phyloP scores from a whole-genome alignment of 2,113 vertebrate genomes.

The Elephas maximus region DNA sequence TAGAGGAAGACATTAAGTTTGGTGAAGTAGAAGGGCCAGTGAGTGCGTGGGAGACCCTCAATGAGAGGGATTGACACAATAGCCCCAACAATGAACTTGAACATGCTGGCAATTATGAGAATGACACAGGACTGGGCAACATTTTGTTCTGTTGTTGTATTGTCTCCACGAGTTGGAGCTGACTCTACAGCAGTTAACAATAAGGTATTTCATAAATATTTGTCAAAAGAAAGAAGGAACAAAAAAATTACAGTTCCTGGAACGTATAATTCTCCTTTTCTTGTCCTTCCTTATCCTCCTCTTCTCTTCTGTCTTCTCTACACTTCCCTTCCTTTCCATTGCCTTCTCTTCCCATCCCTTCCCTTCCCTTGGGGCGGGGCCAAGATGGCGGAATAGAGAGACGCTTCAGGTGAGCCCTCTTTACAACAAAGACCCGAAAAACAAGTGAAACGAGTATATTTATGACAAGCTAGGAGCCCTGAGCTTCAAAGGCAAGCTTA shows the following conservation, averaged over 20 bases:
- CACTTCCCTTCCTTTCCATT: not conserved
- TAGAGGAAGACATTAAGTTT: not conserved
- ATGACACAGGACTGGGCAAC: not conserved
- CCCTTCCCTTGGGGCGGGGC: no score
- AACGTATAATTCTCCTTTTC: not conserved
- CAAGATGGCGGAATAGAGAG: no score
- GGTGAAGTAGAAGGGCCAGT: not conserved
- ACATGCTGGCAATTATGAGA: not conserved
- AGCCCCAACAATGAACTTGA: not conserved
- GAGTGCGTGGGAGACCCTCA: not conserved
- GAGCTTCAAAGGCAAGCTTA: no score
- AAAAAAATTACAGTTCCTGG: not conserved
- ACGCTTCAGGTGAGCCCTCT: no score
- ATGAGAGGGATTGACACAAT: not conserved
- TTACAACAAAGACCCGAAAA: no score
- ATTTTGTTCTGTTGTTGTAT: not conserved
- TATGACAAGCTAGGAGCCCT: no score
- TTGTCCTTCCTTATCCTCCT: not conserved
- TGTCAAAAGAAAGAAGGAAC: not conserved
- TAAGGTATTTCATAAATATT: not conserved
- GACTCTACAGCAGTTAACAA: not conserved
- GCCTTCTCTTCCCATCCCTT: not conserved
- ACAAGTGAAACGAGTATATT: no score
- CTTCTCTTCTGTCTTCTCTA: fast-evolving
- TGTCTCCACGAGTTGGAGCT: not conserved